Base-by-base conservation (phyloP, 2,797 vertebrate species). In the Pipistrellus pygmaeus region DNA sequence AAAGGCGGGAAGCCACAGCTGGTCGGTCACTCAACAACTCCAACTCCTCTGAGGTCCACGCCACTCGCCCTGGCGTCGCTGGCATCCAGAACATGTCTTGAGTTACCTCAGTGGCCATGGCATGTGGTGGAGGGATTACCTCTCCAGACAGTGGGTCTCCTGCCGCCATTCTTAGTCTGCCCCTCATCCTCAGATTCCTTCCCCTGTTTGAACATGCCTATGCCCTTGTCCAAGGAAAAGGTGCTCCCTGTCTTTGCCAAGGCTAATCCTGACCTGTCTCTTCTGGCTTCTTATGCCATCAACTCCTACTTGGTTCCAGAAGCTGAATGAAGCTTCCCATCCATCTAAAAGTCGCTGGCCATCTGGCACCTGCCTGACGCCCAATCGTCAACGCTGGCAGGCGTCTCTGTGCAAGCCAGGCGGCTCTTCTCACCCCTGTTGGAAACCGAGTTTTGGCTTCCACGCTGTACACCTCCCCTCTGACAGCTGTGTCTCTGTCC, bases 21-120 rank as follows among this genome's bases (percentile, higher is more conserved):
- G 25, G 3, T 23, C 41, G 7, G 3, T 17, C 66, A n/a, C 25
- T 17, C 21, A 20, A 20, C 21, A 3, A 5, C 10, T 1, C 35
- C 1, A 35, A 12, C 60, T 32, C 25, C 80, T 64, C 35, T 38
- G 14, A 75, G 11, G 21, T 10, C 11, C 15, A 2, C 0, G 7
- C 32, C 41, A 25, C 60, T 38, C 0, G 1, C 15, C 2, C 1
- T 8, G 51, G 51, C 44, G 9, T 11, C n/a, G 5, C 14, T 8
- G 48, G n/a, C 9, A 35, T 5, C 20, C n/a, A 38, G 60, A n/a
- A 35, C 8, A 21, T 66, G 14, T 72, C 92, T 72, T 76, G 68
- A 2, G 25, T 46, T 73, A 80, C 85, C 78, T 90, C 32, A 1
- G 51, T 6, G 30, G 75, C 57, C 55, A 23, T 0, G 0, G 51